Base-by-base conservation (phyloP, 1,140 invertebrate species). In the Caenorhabditis briggsae region DNA sequence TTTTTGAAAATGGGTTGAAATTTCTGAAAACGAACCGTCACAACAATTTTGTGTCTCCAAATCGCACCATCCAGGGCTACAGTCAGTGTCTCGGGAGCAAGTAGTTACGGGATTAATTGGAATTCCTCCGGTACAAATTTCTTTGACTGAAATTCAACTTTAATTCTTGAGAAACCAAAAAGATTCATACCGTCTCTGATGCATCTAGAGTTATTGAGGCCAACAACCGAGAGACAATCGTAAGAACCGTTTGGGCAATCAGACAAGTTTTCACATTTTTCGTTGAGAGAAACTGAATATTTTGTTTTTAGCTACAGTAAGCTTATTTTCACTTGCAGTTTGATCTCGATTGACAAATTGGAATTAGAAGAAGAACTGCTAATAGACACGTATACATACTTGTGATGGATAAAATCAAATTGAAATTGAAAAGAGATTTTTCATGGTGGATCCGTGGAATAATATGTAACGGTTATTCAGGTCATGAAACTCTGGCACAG, bases 11-110 rank as follows among this genome's bases (percentile, higher is more conserved):
- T 14, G 5, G 50, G 9, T 12, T 65, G 65, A 5, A 74, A 48
- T 48, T 18, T 2, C 18, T n/a, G 7, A 14, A 43, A 65, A 33
- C 14, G 18, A 20, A 78, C 43, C 70, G 9, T 78, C 2, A 50
- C 70, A 78, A n/a, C 70, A 78, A n/a, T 23, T 50, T 23, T 78
- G 43, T 0, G 70, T 78, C 23, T 53, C 70, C 16, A 78, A 23
- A 53, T 78, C 70, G 23, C 70, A 78, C 70, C 70, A 53, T 16
- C 50, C 12, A 53, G 16, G 33, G 33, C 33, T 33, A 33, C 33
- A 33, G 33, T 33, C 33, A 33, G 33, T 33, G 33, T 33, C 33
- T 33, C 33, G 33, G 3, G 33, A 33, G 23, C 70, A 78, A 2
- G 70, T 11, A 25, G 50, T 78, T n/a, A 50, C 12, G 14, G 70